Evolutionary conservation across 2,113 vertebrate species (phyloP), one percentile per base, ranked within the genome.

Genomic region (Rhizomys pruinosus): DNA sequence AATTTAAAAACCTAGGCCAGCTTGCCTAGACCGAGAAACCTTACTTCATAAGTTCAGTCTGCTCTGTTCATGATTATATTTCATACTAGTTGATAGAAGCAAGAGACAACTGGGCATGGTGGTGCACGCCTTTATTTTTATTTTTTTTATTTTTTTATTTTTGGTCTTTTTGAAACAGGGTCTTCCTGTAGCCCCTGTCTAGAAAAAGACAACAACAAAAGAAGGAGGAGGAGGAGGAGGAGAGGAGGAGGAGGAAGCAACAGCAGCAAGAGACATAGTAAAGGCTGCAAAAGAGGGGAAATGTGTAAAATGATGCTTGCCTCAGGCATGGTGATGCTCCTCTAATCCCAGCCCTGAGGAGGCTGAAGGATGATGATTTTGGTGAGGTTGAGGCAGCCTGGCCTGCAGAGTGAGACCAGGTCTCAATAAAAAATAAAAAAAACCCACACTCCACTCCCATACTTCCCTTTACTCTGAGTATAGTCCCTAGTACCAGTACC

Each of bases 21-120:
- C 72, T 76, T 74, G 68, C 7, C 59, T 69, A 78, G 72, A 74
- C 2, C 55, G 76, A 87, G 64, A 93, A 89, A 82, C 37, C 57
- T 81, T 44, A 61, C 22, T 90, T 94, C 11, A 23, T 19, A 27
- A 82, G 34, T 73, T 82, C 34, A 84, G 1, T 42, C 59, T 61
- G 20, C 66, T 69, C 1, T 89, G 32, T n/a, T 71, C 15, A 85
- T 34, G 15, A 52, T 84, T 27, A 82, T 90, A n/a, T 87, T 84
- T 95, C 69, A 68, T 72, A 57, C 52, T 87, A 59, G 37, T 11
- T 78, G 52, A 44, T 88, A 84, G 64, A 81, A 87, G 15, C 59
- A 89, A 66, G 47, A 19, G 19, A n/a, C 23, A 52, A n/a, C n/a
- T n/a, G n/a, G n/a, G n/a, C n/a, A n/a, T n/a, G n/a, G n/a, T n/a